Percentiles rank a stretch among this genome's conserved stretches.
Evolutionary conservation across 1,140 invertebrate species (phyloP).

Genomic region (Hyposmocoma kahamanoa): DNA sequence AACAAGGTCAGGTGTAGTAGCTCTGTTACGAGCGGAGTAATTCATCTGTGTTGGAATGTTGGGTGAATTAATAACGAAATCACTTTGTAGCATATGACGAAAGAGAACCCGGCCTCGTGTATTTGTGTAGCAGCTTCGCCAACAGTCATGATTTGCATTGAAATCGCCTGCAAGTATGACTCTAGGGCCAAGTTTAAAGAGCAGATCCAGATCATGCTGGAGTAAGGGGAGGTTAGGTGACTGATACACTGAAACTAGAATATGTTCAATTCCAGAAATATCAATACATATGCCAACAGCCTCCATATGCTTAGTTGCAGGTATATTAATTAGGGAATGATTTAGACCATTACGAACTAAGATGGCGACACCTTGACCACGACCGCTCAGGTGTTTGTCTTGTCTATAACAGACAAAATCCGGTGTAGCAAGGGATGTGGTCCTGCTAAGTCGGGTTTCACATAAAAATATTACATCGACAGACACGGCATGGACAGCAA

Average conservation of each 20-base stretch:
- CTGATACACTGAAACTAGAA: background rate
- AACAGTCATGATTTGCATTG: background rate
- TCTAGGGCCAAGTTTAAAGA: background rate
- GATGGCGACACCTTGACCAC: slow-evolving; percentile 4
- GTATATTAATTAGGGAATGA: background rate
- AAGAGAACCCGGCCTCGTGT: background rate
- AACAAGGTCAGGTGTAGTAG: background rate
- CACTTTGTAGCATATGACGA: background rate
- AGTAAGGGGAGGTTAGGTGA: slow-evolving; percentile 1
- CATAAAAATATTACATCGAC: background rate
- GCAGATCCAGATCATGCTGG: background rate
- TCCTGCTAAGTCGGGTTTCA: background rate
- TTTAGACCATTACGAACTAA: background rate
- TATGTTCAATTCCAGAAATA: background rate
- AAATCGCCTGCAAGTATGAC: background rate
- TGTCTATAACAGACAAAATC: background rate
- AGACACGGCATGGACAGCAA: background rate
- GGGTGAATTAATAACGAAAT: background rate
- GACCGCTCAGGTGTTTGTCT: background rate
- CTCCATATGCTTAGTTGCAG: background rate
- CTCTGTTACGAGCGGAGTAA: background rate
- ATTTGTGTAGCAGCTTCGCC: background rate
- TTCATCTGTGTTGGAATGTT: background rate
- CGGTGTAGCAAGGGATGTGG: background rate
- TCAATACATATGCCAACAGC: background rate